A percentile compares a stretch with the other conserved stretches of the same genome.
Evolutionary conservation across 2,888 invertebrate species (phyloP).

Genomic region (Calliscelio sp.): DNA sequence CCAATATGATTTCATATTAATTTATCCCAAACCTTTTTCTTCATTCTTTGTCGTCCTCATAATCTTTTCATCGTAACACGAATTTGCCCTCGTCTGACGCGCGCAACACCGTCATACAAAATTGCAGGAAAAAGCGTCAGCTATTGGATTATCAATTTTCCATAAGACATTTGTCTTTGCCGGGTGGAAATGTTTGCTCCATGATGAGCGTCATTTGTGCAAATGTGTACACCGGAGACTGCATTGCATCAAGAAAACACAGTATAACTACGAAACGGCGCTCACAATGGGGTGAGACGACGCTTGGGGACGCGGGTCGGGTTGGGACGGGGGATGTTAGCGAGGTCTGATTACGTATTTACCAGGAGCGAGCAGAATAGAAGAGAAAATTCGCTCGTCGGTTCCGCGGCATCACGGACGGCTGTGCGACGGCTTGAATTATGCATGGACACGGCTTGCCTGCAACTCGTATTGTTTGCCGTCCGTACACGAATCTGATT

Average conservation of each 20-base stretch:
- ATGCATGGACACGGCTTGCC: slow-evolving; percentile 86
- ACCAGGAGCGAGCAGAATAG: slow-evolving; percentile 83
- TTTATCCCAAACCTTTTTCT: too few relatives aligned
- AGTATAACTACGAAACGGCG: slow-evolving; percentile 58
- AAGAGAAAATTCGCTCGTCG: slow-evolving; percentile 84
- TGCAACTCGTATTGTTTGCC: slow-evolving; percentile 85
- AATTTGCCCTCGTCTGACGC: too few relatives aligned
- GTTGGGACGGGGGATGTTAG: slow-evolving; percentile 78
- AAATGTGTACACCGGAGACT: slow-evolving; percentile 60
- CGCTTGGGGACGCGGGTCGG: slow-evolving; percentile 18
- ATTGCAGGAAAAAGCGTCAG: slow-evolving; percentile 21
- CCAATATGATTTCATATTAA: too few relatives aligned
- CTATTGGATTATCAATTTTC: slow-evolving; percentile 60
- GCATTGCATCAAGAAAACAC: slow-evolving; percentile 64
- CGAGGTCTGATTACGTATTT: slow-evolving; percentile 86
- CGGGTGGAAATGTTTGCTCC: slow-evolving; percentile 50
- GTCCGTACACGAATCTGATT: slow-evolving; percentile 82
- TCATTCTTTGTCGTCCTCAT: too few relatives aligned
- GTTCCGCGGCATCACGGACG: slow-evolving; percentile 82
- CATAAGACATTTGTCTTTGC: slow-evolving; percentile 61
- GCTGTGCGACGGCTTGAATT: slow-evolving; percentile 85
- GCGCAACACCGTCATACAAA: slow-evolving; percentile 10
- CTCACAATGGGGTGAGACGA: slow-evolving; percentile 28
- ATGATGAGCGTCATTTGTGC: slow-evolving; percentile 65
- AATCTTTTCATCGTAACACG: too few relatives aligned